Evolutionary conservation across 2,888 invertebrate genomes (phyloP), one percentile per base, ranked within the genome.

Genomic region (Chouioia cunea): DNA sequence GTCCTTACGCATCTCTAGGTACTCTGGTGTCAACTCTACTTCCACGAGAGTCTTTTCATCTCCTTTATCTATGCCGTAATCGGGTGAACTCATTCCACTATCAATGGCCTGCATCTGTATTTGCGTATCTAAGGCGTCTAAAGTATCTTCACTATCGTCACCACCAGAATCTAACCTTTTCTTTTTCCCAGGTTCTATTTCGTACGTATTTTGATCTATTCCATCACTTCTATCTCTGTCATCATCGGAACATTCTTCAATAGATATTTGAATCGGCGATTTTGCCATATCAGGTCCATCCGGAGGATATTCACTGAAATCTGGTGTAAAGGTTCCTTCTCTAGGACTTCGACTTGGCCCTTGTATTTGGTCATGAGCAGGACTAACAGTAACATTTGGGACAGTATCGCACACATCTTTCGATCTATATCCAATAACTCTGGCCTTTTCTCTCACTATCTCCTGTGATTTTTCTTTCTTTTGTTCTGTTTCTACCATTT

Each of bases 1-100:
- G 64, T 91, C 91, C 0, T 86, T 87, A 68, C 90, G 90, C 79
- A 90, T 88, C 76, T 92, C 92, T 68, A 92, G 87, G 77, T 92
- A 92, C 78, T 90, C 91, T 0, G 92, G 91, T 76, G 92, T 92
- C 1, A 86, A 80, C 76, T 89, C 88, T 0, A 90, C 88, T 76
- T 91, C 85, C 1, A 85, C 84, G 18, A 84, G 73, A 4, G 85
- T 85, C 64, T 85, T 85, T 68, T 85, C 85, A 58, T 85, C 85
- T 76, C 83, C 80, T 67, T 79, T 83, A 53, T 85, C 84, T 2
- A 79, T 74, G 1, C 82, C 81, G 58, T 83, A 84, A 64, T 85
- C 85, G 4, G 84, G 85, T 15, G 85, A 85, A 52, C 83, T 85
- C 4, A 83, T 67, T n/a, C 81, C 83, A 59, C 83, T 84, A 63